Percentiles rank a stretch among this genome's conserved stretches.
phyloP scores from a whole-genome alignment of 2,797 vertebrate species.

The Alauda arvensis region DNA sequence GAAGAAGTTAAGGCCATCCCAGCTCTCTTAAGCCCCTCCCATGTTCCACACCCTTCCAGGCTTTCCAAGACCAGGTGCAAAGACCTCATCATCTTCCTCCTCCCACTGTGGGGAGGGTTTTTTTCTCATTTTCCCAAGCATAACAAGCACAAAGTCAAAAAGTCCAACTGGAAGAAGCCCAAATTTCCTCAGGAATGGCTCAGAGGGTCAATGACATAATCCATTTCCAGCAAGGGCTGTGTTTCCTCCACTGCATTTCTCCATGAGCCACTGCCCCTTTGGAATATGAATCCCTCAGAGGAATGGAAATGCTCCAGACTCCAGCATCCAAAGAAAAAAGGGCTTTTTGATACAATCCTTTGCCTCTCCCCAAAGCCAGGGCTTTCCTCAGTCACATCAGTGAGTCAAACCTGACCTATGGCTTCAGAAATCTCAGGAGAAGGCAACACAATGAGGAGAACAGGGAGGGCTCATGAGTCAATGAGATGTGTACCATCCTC shows the following conservation, averaged over 20 bases:
- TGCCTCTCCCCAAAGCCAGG: background rate
- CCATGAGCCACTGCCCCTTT: background rate
- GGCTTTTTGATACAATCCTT: background rate
- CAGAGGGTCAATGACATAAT: background rate
- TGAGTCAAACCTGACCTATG: slow-evolving; percentile 22
- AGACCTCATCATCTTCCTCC: background rate
- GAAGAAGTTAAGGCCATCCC: background rate
- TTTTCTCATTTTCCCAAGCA: background rate
- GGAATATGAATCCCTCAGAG: background rate
- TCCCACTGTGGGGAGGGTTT: background rate
- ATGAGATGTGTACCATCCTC: background rate
- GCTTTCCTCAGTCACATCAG: background rate
- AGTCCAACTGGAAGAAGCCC: background rate
- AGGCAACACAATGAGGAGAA: background rate
- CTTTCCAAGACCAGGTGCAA: background rate
- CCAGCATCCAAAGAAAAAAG: background rate
- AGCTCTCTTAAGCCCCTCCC: background rate
- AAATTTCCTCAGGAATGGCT: background rate
- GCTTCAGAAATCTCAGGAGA: background rate
- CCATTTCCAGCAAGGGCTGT: accelerated
- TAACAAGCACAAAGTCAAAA: background rate
- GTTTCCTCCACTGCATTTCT: background rate
- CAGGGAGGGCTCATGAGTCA: background rate
- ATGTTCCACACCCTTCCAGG: accelerated
- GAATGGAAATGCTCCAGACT: background rate